Conservation (phyloP, 2,113 vertebrate species). For the Macquaria ambigua region DNA sequence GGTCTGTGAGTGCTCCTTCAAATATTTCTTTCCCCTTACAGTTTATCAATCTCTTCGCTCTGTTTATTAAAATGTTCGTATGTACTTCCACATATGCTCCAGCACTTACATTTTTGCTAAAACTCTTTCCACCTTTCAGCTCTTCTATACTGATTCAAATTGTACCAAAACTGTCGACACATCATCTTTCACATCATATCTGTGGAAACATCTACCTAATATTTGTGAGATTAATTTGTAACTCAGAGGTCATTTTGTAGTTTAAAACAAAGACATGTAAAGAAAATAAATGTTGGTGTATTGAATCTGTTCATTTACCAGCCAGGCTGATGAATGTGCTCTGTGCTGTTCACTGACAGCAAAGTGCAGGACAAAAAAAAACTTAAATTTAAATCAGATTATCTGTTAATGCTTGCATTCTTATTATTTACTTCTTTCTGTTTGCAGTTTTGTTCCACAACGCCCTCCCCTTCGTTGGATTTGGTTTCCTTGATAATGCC, state of each 20-base stretch:
- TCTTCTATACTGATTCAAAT: too few relatives aligned
- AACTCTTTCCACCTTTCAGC: too few relatives aligned
- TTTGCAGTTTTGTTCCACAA: constrained; percentile 94
- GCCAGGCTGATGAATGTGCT: background rate
- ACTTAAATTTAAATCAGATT: background rate
- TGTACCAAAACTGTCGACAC: background rate
- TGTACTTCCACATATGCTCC: too few relatives aligned
- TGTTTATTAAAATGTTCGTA: too few relatives aligned
- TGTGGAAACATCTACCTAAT: too few relatives aligned
- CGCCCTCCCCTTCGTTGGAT: constrained; percentile 95
- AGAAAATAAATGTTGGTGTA: background rate
- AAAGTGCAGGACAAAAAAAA: background rate
- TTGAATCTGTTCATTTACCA: background rate
- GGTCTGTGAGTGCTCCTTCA: too few relatives aligned
- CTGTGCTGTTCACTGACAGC: background rate
- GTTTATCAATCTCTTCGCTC: too few relatives aligned
- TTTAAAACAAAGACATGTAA: background rate
- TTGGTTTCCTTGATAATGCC: constrained; percentile 98
- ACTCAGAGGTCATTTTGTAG: background rate
- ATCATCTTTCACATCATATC: background rate
- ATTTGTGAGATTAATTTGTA: background rate
- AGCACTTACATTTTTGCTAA: too few relatives aligned
- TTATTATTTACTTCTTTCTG: background rate
- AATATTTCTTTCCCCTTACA: too few relatives aligned
- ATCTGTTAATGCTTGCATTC: background rate